These are phyloP conservation scores for Prionace glauca DNA, from an alignment of 2,797 vertebrate genomes.

Conservation along the genomic window DNA sequence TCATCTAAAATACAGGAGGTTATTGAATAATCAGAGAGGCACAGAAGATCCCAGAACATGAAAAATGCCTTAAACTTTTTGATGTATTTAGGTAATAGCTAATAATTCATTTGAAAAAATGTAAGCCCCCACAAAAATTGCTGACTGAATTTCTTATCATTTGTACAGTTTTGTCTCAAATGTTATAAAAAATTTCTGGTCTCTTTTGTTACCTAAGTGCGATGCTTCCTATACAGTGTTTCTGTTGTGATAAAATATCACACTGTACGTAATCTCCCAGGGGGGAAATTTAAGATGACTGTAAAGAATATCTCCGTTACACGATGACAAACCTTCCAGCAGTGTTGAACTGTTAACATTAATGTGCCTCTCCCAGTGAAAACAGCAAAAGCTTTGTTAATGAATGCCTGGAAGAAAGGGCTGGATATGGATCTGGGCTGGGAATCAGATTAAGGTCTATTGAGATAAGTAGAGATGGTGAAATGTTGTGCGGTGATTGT, in stretches of 20 bases:
- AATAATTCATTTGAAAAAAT: not conserved
- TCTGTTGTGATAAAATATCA: conserved; percentile 17
- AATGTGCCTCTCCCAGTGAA: not conserved
- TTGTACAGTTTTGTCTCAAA: not conserved
- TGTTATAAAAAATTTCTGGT: not conserved
- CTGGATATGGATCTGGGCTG: not conserved
- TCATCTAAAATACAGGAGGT: not conserved
- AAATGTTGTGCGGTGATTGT: not conserved
- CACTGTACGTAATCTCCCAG: not conserved
- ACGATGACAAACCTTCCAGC: not conserved
- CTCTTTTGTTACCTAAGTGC: not conserved
- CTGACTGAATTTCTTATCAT: not conserved
- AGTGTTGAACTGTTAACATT: not conserved
- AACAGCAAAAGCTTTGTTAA: not conserved
- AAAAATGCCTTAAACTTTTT: not conserved
- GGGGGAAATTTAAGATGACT: not conserved
- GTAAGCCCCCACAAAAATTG: not conserved
- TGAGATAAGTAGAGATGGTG: not conserved
- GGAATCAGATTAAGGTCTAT: not conserved
- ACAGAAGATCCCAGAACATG: too few relatives aligned
- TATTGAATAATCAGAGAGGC: not conserved
- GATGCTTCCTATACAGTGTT: not conserved
- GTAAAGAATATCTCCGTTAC: conserved; percentile 20
- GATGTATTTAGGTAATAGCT: not conserved
- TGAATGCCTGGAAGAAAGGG: not conserved